A percentile compares a stretch with the other conserved stretches of the same genome.
These are phyloP conservation scores for Paralichthys olivaceus DNA, from an alignment of 2,113 vertebrate genomes.

Conservation along the genomic window DNA sequence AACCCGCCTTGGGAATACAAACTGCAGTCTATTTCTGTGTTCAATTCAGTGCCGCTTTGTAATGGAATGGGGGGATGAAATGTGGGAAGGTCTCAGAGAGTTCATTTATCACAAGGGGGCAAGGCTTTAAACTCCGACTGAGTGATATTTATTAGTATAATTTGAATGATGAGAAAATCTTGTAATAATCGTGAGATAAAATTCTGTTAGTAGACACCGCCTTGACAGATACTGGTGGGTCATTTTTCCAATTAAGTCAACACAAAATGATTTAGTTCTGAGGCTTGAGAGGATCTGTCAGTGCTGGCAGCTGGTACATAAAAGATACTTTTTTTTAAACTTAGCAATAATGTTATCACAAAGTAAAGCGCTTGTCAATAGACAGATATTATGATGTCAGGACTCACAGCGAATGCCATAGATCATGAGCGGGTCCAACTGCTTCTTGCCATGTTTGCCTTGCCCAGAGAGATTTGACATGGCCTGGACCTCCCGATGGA, in stretches of 20 bases:
- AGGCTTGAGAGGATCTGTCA: not conserved
- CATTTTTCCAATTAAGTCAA: not conserved
- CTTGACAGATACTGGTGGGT: conserved; percentile 3
- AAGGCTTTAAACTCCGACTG: conserved; percentile 4
- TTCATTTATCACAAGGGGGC: conserved; percentile 45
- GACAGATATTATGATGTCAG: not conserved
- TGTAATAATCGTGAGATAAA: conserved; percentile 13
- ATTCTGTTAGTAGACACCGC: not conserved
- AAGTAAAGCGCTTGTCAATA: conserved; percentile 4
- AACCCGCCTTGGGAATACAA: conserved; percentile 69
- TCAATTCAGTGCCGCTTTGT: conserved; percentile 47
- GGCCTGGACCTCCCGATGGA: conserved; percentile 96
- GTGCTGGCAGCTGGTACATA: not conserved
- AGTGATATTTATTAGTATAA: conserved; percentile 18
- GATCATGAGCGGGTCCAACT: conserved; percentile 98
- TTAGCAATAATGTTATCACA: not conserved
- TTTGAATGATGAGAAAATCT: conserved; percentile 4
- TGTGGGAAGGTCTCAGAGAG: conserved; percentile 53
- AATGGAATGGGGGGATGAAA: conserved; percentile 43
- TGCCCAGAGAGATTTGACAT: conserved; percentile 98
- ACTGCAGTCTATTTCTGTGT: conserved; percentile 65
- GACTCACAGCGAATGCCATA: conserved; percentile 97
- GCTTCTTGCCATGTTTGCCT: conserved; percentile 98
- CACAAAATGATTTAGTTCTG: not conserved
- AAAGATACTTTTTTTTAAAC: not conserved